These are phyloP conservation scores for Agonopterix subpropinquella DNA, from an alignment of 2,888 invertebrate species.

Conservation along the genomic window DNA sequence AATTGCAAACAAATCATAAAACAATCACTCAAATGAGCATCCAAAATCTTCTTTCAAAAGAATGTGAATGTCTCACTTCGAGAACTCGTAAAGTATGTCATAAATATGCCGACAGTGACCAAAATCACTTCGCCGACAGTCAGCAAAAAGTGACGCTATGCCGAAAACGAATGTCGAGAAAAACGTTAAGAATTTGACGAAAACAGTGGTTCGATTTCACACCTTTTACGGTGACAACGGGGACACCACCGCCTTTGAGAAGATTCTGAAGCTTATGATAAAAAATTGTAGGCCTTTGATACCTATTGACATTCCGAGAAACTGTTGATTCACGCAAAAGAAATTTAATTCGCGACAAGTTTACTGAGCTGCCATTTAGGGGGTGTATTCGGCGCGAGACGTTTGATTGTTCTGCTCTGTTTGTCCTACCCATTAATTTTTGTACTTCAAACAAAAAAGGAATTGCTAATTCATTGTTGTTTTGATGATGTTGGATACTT, in stretches of 20 bases:
- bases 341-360: too few species aligned
- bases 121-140: conserved; percentile 9
- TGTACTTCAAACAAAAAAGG: not conserved
- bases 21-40: too few species aligned
- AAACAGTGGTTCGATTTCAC: conserved; percentile 20
- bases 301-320: too few species aligned
- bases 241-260: not conserved
- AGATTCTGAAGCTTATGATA: too few species aligned
- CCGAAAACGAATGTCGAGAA: conserved; percentile 15
- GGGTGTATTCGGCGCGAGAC: not conserved
- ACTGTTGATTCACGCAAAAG: too few species aligned
- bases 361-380: too few species aligned
- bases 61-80: conserved; percentile 9
- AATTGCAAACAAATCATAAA: too few species aligned
- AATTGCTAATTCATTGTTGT: too few species aligned
- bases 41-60: not conserved
- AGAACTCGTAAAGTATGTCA: conserved; percentile 13
- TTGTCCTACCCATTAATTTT: not conserved
- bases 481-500: too few species aligned
- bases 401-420: not conserved
- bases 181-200: conserved; percentile 14
- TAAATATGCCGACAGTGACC: conserved; percentile 11
- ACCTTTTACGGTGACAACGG: conserved; percentile 5
- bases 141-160: conserved; percentile 14
- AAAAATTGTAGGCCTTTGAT: too few species aligned